These are phyloP conservation scores for Leucopsar rothschildi DNA, from an alignment of 2,113 vertebrate species.

Conservation along the genomic window DNA sequence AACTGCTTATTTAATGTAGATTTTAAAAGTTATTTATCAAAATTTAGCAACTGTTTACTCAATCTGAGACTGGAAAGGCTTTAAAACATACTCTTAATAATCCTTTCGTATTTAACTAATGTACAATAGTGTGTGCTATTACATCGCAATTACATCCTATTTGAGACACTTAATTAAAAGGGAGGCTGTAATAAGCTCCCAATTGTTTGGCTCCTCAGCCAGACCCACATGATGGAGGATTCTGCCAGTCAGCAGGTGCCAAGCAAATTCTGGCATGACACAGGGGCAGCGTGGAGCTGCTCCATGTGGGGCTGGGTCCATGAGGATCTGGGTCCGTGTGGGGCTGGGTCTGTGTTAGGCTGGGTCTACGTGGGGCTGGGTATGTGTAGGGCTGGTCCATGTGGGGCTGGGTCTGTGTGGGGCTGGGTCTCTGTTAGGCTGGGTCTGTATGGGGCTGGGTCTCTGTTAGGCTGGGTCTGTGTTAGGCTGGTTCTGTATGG, in stretches of 20 bases:
- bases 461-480: fast-evolving
- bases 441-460: background rate
- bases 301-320: no score
- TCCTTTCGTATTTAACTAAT: constrained; percentile 68
- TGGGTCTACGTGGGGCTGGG: no score
- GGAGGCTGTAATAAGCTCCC: constrained; percentile 64
- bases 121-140: constrained; percentile 72
- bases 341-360: no score
- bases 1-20: constrained; percentile 30
- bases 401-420: background rate
- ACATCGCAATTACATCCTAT: constrained; percentile 76
- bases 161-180: constrained; percentile 75
- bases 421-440: no score
- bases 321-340: no score
- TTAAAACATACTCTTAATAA: constrained; percentile 75
- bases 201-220: constrained; percentile 24
- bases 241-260: fast-evolving
- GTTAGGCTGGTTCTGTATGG: background rate
- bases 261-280: fast-evolving
- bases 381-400: background rate
- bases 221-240: background rate
- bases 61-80: constrained; percentile 63
- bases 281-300: background rate
- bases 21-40: constrained; percentile 45
- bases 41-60: constrained; percentile 70